Percentiles rank a stretch among this genome's conserved stretches.
phyloP scores from a whole-genome alignment of 2,797 vertebrate species.

The Betta splendens region DNA sequence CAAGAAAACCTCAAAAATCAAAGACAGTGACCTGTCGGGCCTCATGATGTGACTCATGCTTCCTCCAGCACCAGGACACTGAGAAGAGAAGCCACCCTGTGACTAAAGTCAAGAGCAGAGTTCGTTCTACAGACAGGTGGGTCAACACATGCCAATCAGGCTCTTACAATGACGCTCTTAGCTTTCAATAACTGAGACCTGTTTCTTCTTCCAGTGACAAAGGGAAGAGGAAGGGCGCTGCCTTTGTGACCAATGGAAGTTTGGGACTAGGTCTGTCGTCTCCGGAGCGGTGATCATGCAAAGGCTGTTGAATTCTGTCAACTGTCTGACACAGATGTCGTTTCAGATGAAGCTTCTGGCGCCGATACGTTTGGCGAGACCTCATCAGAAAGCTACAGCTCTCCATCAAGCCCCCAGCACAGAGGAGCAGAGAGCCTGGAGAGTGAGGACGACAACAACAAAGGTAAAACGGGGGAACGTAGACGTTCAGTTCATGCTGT shows the following conservation, averaged over 20 bases:
- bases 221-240: conserved; percentile 37
- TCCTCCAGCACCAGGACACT: conserved; percentile 35
- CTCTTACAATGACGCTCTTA: neutral
- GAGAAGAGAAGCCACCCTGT: conserved; percentile 56
- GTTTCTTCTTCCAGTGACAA: conserved; percentile 55
- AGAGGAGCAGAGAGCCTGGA: conserved; percentile 89
- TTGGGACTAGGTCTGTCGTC: conserved; percentile 20
- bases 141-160: neutral
- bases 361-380: conserved; percentile 90
- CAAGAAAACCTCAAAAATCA: neutral
- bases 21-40: neutral
- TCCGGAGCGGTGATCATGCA: conserved; percentile 60
- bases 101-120: conserved; percentile 61
- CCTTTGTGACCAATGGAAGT: conserved; percentile 59
- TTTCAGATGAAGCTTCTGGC: conserved; percentile 79
- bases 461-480: no score
- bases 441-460: conserved; percentile 92
- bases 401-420: conserved; percentile 91
- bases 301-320: neutral
- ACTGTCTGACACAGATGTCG: conserved; percentile 1
- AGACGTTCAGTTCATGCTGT: no score
- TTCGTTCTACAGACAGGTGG: conserved; percentile 62
- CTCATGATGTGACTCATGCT: conserved; percentile 1
- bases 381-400: conserved; percentile 95
- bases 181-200: no score